Conservation (phyloP, 2,113 vertebrate species). For the Marmota flaviventris region DNA sequence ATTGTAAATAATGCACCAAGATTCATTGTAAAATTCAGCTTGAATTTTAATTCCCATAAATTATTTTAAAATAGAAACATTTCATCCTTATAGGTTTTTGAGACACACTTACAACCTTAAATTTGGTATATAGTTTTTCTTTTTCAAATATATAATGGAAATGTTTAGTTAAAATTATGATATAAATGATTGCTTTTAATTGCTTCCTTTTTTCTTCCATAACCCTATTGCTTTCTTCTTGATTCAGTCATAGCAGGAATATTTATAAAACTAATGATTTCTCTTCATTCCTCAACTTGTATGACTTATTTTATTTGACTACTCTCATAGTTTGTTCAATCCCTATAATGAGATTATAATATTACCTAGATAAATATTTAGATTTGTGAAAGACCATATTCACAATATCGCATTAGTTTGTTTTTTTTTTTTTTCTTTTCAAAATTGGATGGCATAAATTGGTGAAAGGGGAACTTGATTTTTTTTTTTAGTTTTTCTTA, state of each 20-base stretch:
- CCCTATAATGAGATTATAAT: neutral
- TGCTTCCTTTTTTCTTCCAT: neutral
- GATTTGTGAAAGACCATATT: slow-evolving; percentile 9
- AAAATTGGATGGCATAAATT: slow-evolving; percentile 10
- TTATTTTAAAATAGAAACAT: slow-evolving; percentile 40
- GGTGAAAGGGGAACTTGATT: neutral
- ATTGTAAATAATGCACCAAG: neutral
- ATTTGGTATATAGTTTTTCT: neutral
- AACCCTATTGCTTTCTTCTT: neutral
- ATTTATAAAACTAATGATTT: neutral
- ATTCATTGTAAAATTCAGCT: slow-evolving; percentile 61
- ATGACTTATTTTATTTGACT: slow-evolving; percentile 13
- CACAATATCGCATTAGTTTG: neutral
- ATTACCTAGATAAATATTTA: neutral
- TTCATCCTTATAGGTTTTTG: slow-evolving; percentile 29
- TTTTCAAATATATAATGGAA: neutral
- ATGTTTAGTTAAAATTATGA: neutral
- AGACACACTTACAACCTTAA: slow-evolving; percentile 29
- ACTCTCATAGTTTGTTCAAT: neutral
- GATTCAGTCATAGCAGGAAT: neutral
- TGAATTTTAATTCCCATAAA: neutral
- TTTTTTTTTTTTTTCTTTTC: neutral
- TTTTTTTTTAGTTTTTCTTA: neutral
- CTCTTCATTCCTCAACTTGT: slow-evolving; percentile 9
- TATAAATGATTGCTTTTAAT: neutral